These are phyloP conservation scores for Channa argus DNA, from an alignment of 2,113 vertebrate genomes.

Conservation along the genomic window DNA sequence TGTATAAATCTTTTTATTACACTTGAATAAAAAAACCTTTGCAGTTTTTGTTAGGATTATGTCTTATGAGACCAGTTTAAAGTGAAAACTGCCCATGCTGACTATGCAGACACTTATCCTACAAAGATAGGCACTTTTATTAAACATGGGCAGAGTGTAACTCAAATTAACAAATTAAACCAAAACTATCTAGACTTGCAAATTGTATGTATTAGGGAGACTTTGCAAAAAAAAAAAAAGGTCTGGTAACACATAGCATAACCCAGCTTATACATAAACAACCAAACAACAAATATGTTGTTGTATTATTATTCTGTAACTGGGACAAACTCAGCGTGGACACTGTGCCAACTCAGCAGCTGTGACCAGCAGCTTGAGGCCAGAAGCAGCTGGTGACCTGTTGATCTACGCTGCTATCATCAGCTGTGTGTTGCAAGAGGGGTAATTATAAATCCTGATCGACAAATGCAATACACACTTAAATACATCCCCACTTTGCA, in stretches of 20 bases:
- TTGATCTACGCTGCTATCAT: constrained; percentile 13
- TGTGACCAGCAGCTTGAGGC: background rate
- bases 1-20: no score
- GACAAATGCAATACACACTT: background rate
- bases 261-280: background rate
- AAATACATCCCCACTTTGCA: background rate
- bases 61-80: no score
- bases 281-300: constrained; percentile 8
- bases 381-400: background rate
- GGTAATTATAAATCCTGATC: background rate
- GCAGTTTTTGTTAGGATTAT: no score
- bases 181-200: no score
- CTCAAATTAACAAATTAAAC: no score
- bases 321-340: constrained; percentile 4
- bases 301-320: background rate
- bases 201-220: background rate
- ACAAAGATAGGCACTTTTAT: no score
- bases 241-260: background rate
- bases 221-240: no score
- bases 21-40: no score
- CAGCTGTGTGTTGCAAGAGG: background rate
- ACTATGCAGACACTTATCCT: no score
- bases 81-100: no score
- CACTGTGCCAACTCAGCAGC: background rate
- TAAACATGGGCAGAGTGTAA: no score